Evolutionary conservation across 2,113 vertebrate genomes (phyloP).

Genomic region (Menura novaehollandiae): DNA sequence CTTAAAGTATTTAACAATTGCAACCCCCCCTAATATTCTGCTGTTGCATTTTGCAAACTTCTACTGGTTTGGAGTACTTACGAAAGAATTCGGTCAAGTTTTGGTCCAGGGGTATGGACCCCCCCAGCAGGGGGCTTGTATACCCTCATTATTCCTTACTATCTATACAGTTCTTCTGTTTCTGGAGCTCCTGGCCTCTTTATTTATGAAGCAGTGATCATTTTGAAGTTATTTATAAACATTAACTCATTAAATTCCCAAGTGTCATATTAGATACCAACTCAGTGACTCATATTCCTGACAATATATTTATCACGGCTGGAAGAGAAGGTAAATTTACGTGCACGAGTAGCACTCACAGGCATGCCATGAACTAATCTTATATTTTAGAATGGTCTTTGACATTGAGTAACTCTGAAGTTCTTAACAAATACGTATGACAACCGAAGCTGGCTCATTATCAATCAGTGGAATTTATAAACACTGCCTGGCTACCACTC

Average conservation of each 20-base stretch:
- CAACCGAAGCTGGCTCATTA: not conserved
- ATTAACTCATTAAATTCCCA: constrained; percentile 61
- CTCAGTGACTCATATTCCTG: constrained; percentile 55
- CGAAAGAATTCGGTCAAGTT: constrained; percentile 67
- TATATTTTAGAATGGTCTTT: constrained; percentile 43
- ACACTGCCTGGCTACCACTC: not conserved
- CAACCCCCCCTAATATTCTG: not conserved
- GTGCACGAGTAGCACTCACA: not conserved
- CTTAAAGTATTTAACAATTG: not conserved
- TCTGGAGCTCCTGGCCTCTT: constrained; percentile 3
- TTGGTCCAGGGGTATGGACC: no score
- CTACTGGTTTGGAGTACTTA: constrained; percentile 53
- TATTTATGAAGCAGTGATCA: constrained; percentile 62
- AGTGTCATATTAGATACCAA: constrained; percentile 24
- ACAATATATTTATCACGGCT: constrained; percentile 40
- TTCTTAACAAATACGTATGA: not conserved
- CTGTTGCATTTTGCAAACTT: accelerated
- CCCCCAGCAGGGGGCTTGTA: constrained; percentile 31
- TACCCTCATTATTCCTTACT: constrained; percentile 59
- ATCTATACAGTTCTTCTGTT: not conserved
- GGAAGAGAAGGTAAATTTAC: constrained; percentile 49
- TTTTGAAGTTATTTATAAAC: constrained; percentile 73
- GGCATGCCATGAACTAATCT: constrained; percentile 37
- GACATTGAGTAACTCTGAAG: not conserved
- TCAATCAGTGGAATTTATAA: not conserved